Percentiles rank a stretch among this genome's conserved stretches.
Conservation (phyloP, 2,888 invertebrate species). For the Erebia ligea region DNA sequence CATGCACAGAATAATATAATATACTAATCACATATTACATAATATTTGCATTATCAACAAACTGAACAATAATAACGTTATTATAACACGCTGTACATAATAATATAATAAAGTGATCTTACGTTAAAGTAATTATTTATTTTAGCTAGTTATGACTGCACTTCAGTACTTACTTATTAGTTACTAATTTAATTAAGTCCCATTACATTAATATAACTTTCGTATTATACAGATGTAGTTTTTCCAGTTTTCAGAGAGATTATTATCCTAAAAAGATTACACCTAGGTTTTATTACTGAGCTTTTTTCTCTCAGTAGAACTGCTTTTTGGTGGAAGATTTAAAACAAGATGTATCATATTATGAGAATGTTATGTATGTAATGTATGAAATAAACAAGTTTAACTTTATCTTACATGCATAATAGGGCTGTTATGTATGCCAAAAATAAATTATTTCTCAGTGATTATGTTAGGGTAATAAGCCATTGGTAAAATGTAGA, state of each 20-base stretch:
- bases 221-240: neutral
- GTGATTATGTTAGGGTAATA: too few species aligned
- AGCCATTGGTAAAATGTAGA: too few species aligned
- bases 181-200: slow-evolving; percentile 21
- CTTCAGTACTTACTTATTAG: slow-evolving; percentile 6
- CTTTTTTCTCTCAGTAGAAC: too few species aligned
- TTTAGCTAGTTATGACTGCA: slow-evolving; percentile 27
- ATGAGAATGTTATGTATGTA: too few species aligned
- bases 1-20: slow-evolving; percentile 13
- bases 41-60: slow-evolving; percentile 21
- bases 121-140: slow-evolving; percentile 22
- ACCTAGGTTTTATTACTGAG: too few species aligned
- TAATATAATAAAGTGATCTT: slow-evolving; percentile 20
- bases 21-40: slow-evolving; percentile 21
- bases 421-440: too few species aligned
- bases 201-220: slow-evolving; percentile 3
- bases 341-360: too few species aligned
- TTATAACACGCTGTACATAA: slow-evolving; percentile 35
- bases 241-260: neutral
- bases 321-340: too few species aligned
- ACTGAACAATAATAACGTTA: slow-evolving; percentile 19
- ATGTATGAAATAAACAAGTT: too few species aligned
- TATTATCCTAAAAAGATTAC: too few species aligned
- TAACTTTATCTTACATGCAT: too few species aligned
- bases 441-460: too few species aligned